Evolutionary conservation across 2,888 invertebrate species (phyloP), one percentile per base, ranked within the genome.

Genomic region (Bimastos eiseni): DNA sequence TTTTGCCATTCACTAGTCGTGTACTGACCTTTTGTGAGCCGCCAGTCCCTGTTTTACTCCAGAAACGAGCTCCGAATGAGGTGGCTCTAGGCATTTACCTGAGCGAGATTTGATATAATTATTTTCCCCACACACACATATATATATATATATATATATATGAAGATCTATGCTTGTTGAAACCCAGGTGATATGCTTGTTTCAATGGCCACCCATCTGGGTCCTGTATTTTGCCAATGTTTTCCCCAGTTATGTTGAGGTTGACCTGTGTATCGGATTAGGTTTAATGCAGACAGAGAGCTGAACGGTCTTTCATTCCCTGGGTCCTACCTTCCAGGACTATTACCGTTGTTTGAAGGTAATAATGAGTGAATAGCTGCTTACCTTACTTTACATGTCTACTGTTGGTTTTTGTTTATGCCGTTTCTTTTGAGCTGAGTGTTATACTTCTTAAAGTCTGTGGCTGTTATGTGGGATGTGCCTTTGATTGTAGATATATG

Each of bases 401-500:
- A 70, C n/a, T 30, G 70, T 70, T 70, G 5, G 70, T n/a, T 13
- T 24, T 70, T n/a, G n/a, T 70, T 70, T 70, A 11, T 70, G n/a
- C 70, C n/a, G 70, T 70, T 30, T 70, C 11, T n/a, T n/a, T 70
- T 49, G 44, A 70, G 70, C 70, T 1, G 70, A 70, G n/a, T 70
- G 4, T 70, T 70, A 70, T 70, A 21, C n/a, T n/a, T 30, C 17
- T 70, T 15, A n/a, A 70, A 4, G 30, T 70, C n/a, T 49, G 49
- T 49, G 49, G 24, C 49, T 49, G 49, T 49, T 49, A 49, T 24
- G 49, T 11, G 13, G 21, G 49, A 49, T 70, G 30, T 70, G n/a
- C 11, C 8, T 44, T 89, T 89, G 89, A 6, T 92, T 92, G 30
- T 94, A 96, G 99, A 99, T 96, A 98, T 99, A 90, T 99, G 99